Evolutionary conservation across 2,113 vertebrate genomes (phyloP), one percentile per base, ranked within the genome.

Genomic region (Engystomops pustulosus): DNA sequence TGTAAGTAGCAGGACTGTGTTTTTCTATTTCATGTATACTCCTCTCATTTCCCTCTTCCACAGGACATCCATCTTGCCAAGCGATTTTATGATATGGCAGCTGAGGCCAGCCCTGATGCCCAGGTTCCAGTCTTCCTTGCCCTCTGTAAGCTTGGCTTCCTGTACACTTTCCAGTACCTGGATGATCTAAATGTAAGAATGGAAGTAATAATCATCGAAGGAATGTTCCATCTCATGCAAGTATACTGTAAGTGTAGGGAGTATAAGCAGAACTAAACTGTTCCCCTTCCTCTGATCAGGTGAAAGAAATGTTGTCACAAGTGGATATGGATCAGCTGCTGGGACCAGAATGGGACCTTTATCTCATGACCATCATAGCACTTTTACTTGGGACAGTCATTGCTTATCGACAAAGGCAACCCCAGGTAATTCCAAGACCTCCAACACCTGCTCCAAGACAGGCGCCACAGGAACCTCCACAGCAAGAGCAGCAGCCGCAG

Each of bases 61-160:
- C 80, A 99, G 98, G 98, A 99, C 89, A 97, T 99, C 86, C 97
- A 99, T 85, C 91, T 99, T 81, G 98, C 98, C 69, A 99, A 99
- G 86, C 95, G 98, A 34, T 99, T 99, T 86, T 99, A 99, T 80
- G 98, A 99, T 89, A 99, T 99, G 98, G 98, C 98, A 0, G 98
- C 97, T 0, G 98, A 99, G 90, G 96, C 97, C 85, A 99, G 97
- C 87, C 96, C 96, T 7, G 98, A 99, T 17, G 98, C 98, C 47
- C 98, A 99, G 89, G 97, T 99, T 60, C 98, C 98, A 0, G 98
- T 99, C 69, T 99, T 99, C 89, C 91, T 99, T 53, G 98, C 98
- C 0, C 93, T 99, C 81, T 98, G 97, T 89, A 99, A 99, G 86
- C 88, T 99, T 82, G 95, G 96, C 2, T 88, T 99, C 49, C 85